Conservation (phyloP, 2,797 vertebrate genomes). For the Limosa lapponica region DNA sequence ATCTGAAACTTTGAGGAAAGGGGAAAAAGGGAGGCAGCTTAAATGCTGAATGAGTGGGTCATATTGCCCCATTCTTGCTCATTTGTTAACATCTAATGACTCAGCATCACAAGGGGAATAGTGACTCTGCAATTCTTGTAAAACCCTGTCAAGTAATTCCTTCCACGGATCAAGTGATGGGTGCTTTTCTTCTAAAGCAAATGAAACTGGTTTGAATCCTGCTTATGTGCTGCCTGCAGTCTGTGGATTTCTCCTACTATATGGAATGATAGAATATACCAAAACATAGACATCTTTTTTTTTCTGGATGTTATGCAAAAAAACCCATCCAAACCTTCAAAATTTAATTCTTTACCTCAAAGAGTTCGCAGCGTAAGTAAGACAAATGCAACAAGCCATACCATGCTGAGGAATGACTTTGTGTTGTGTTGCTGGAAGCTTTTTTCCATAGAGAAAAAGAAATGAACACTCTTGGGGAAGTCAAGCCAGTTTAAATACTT, state of each 20-base stretch:
- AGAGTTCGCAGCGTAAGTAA: not conserved
- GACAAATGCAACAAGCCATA: not conserved
- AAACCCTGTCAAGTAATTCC: not conserved
- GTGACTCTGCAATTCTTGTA: conserved; percentile 62
- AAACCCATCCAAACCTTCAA: not conserved
- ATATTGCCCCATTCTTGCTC: conserved; percentile 2
- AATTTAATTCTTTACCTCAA: not conserved
- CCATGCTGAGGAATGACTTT: not conserved
- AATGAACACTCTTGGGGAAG: not conserved
- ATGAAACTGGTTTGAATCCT: not conserved
- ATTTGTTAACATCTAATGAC: conserved; percentile 17
- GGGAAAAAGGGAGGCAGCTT: not conserved
- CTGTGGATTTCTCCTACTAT: not conserved
- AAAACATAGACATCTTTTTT: not conserved
- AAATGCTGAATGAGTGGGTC: conserved; percentile 3
- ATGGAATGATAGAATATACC: not conserved
- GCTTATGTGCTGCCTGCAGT: not conserved
- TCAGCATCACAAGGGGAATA: conserved; percentile 52
- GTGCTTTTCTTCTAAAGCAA: not conserved
- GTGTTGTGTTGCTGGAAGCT: not conserved
- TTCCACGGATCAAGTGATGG: not conserved
- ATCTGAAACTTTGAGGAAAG: conserved; percentile 63
- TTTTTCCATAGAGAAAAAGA: not conserved
- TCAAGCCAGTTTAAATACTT: not conserved
- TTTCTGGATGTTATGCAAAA: not conserved